Conservation (phyloP, 1,140 invertebrate genomes). For the Daktulosphaira vitifoliae region DNA sequence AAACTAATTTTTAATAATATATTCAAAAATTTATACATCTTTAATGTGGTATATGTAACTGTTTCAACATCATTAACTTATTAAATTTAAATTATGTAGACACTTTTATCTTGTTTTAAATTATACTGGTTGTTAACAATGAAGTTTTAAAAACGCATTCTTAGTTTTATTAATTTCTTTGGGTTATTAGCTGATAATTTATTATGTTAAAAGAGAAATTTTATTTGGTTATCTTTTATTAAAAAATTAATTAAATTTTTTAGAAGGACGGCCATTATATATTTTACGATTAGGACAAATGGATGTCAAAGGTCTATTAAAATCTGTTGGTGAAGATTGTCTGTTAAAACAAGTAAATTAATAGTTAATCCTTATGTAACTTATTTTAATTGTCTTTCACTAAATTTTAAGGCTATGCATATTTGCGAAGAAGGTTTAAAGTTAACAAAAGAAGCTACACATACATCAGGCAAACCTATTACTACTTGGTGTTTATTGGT, state of each 20-base stretch:
- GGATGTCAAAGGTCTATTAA: slow-evolving; percentile 89
- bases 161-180: too few relatives aligned
- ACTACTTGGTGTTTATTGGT: slow-evolving; percentile 84
- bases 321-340: slow-evolving; percentile 87
- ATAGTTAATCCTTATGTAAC: neutral
- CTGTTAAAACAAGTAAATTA: slow-evolving; percentile 68
- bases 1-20: slow-evolving; percentile 30
- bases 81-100: too few relatives aligned
- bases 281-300: slow-evolving; percentile 82
- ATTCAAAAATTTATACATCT: neutral
- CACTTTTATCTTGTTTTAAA: too few relatives aligned
- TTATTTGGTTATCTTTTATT: too few relatives aligned
- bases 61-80: too few relatives aligned
- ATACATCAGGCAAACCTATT: slow-evolving; percentile 61
- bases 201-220: too few relatives aligned
- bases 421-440: slow-evolving; percentile 77
- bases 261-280: slow-evolving; percentile 84
- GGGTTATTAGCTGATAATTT: too few relatives aligned
- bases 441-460: slow-evolving; percentile 74
- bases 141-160: too few relatives aligned
- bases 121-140: too few relatives aligned
- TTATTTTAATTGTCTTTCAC: slow-evolving; percentile 2
- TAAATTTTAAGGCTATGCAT: slow-evolving; percentile 63
- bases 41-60: too few relatives aligned
- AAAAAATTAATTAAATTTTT: too few relatives aligned